Evolutionary conservation across 2,888 invertebrate genomes (phyloP).

Genomic region (Sympetrum striolatum): DNA sequence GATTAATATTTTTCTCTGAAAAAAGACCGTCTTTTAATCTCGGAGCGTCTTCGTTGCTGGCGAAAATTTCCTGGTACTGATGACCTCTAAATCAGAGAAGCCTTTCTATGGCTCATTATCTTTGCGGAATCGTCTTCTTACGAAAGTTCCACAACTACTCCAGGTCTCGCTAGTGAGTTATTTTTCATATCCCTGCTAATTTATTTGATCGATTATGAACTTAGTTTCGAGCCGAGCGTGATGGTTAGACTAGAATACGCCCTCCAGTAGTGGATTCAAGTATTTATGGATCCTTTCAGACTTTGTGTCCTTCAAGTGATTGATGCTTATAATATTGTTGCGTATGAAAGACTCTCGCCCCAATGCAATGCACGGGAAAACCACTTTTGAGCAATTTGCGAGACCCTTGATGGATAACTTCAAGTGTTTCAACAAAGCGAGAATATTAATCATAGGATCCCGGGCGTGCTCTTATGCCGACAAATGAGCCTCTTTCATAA

Average conservation of each 20-base stretch:
- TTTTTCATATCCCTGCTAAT: neutral
- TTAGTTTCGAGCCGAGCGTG: neutral
- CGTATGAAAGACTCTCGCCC: neutral
- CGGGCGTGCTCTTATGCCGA: neutral
- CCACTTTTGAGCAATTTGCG: neutral
- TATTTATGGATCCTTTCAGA: neutral
- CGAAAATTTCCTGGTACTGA: neutral
- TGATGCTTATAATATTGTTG: neutral
- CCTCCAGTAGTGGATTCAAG: too few relatives aligned
- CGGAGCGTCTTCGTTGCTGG: neutral
- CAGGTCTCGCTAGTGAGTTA: too few relatives aligned
- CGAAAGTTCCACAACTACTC: too few relatives aligned
- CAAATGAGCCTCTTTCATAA: neutral
- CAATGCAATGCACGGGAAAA: neutral
- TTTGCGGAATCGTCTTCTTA: neutral
- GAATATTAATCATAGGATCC: neutral
- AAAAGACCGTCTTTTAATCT: constrained; percentile 30
- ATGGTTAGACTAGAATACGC: neutral
- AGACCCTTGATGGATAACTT: neutral
- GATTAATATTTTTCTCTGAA: neutral
- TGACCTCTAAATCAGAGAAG: neutral
- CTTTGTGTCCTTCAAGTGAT: neutral
- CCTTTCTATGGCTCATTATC: neutral
- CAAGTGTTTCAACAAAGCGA: neutral
- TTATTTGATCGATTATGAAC: neutral